Conservation (phyloP, 2,888 invertebrate species). For the Sialis lutaria region DNA sequence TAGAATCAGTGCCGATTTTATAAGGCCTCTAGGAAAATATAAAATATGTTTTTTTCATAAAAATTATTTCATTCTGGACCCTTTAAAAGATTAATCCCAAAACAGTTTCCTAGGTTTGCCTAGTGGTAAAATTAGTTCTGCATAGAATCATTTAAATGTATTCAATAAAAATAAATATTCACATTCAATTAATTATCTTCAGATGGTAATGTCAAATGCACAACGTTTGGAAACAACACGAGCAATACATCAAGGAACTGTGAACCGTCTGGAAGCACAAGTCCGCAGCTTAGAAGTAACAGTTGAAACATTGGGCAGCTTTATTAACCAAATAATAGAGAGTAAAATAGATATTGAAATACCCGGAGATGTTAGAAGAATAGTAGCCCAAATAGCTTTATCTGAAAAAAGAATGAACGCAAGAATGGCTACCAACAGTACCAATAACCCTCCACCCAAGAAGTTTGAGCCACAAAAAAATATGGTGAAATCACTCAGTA, state of each 20-base stretch:
- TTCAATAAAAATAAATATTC: not conserved
- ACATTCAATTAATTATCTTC: conserved; percentile 6
- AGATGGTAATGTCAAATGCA: conserved; percentile 31
- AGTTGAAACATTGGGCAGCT: conserved; percentile 50
- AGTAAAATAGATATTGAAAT: conserved; percentile 46
- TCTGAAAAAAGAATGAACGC: conserved; percentile 26
- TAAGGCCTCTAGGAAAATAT: not conserved
- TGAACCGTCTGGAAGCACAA: conserved; percentile 47
- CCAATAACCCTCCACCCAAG: conserved; percentile 20
- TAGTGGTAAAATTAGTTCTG: not conserved
- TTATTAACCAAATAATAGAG: conserved; percentile 49
- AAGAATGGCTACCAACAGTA: conserved; percentile 14
- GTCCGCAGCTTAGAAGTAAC: conserved; percentile 60
- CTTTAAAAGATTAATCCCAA: not conserved
- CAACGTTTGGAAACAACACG: conserved; percentile 47
- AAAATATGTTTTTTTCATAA: not conserved
- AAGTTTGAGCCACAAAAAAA: conserved; percentile 15
- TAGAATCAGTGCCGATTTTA: not conserved
- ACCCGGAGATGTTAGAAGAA: conserved; percentile 55
- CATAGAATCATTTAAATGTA: not conserved
- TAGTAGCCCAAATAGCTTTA: conserved; percentile 43
- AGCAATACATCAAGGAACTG: conserved; percentile 41
- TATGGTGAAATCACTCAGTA: conserved; percentile 23
- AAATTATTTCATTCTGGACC: not conserved
- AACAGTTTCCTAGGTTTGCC: not conserved